Evolutionary conservation across 2,113 vertebrate genomes (phyloP).

Genomic region (Galbula dea): DNA sequence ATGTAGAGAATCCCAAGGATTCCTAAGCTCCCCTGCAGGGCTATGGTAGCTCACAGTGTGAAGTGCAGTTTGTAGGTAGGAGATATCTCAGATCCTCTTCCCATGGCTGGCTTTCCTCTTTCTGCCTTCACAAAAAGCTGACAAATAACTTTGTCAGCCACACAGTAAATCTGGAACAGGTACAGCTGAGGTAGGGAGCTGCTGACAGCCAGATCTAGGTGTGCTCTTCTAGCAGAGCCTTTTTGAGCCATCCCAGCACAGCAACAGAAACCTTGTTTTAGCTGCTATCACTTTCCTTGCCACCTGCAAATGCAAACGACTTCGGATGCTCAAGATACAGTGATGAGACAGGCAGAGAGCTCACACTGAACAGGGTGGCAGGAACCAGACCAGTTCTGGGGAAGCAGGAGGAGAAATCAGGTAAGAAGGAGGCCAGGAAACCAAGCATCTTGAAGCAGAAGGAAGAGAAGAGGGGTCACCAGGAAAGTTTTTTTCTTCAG

Average conservation of each 20-base stretch:
- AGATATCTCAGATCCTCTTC: background rate
- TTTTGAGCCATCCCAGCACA: background rate
- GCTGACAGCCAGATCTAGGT: background rate
- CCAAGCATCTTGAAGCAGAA: background rate
- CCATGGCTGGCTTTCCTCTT: background rate
- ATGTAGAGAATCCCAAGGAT: background rate
- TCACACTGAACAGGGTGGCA: background rate
- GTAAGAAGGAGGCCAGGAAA: background rate
- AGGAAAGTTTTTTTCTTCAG: background rate
- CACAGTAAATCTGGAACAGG: background rate
- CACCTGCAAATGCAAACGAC: background rate
- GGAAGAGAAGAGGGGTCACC: background rate
- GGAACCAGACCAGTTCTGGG: background rate
- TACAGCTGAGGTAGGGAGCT: background rate
- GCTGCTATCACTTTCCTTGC: background rate
- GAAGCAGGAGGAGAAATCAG: background rate
- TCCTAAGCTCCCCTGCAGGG: background rate
- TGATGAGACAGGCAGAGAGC: background rate
- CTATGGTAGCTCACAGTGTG: background rate
- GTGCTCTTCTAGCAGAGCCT: background rate
- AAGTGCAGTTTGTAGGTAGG: background rate
- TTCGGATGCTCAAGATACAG: background rate
- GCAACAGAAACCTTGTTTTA: background rate
- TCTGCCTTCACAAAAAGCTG: background rate
- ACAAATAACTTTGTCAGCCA: background rate